Evolutionary conservation across 2,888 invertebrate genomes (phyloP).

Genomic region (Fabriciana adippe): DNA sequence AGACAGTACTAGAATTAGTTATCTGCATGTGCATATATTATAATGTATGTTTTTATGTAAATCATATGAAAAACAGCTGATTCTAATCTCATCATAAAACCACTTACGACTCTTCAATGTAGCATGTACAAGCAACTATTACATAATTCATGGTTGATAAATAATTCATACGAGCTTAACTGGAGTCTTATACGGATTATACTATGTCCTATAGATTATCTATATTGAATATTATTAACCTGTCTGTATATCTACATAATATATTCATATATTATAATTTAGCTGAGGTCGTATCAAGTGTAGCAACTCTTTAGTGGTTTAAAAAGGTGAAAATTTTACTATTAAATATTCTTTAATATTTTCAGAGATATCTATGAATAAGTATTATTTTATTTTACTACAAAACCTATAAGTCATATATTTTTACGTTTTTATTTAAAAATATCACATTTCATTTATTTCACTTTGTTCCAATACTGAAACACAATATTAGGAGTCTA

Average conservation of each 20-base stretch:
- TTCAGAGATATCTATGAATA: too few species aligned
- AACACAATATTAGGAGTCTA: too few species aligned
- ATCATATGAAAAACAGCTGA: conserved; percentile 10
- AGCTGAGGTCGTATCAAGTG: too few species aligned
- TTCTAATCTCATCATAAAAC: conserved; percentile 6
- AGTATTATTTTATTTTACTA: too few species aligned
- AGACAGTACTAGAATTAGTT: too few species aligned
- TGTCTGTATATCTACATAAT: not conserved
- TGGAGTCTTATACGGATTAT: conserved; percentile 23
- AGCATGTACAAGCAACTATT: conserved; percentile 1
- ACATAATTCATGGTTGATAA: conserved; percentile 33
- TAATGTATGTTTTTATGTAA: not conserved
- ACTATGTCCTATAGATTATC: conserved; percentile 15
- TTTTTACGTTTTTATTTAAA: too few species aligned
- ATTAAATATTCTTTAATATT: too few species aligned
- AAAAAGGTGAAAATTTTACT: too few species aligned
- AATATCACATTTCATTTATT: too few species aligned
- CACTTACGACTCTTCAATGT: conserved; percentile 8
- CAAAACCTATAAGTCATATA: too few species aligned
- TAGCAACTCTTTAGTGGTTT: too few species aligned
- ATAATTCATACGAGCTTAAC: conserved; percentile 33
- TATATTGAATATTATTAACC: conserved; percentile 16
- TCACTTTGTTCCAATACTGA: too few species aligned
- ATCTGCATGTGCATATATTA: not conserved
- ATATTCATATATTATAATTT: not conserved